phyloP scores from a whole-genome alignment of 2,888 invertebrate species.

The Listrodromus nycthemerus region DNA sequence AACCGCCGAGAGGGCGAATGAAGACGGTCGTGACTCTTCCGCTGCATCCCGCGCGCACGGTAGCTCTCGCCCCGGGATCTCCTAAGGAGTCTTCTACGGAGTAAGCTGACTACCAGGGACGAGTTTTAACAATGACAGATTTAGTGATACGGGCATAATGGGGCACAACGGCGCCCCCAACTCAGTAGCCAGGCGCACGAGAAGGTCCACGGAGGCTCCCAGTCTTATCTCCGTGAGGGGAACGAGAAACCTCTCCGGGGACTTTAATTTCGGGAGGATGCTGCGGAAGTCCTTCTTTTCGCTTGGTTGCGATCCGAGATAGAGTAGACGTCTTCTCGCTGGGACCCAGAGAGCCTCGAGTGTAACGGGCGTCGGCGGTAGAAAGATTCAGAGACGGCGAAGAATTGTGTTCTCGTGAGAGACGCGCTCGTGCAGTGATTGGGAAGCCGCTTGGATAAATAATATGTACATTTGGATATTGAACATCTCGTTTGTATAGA shows the following conservation, averaged over 20 bases:
- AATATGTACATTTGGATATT: slow-evolving; percentile 34
- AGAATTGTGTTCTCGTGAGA: slow-evolving; percentile 48
- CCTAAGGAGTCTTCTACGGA: slow-evolving; percentile 50
- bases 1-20: slow-evolving; percentile 31
- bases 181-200: slow-evolving; percentile 55
- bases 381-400: slow-evolving; percentile 48
- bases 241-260: slow-evolving; percentile 32
- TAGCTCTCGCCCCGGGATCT: slow-evolving; percentile 58
- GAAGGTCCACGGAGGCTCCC: slow-evolving; percentile 33
- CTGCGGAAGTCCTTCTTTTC: slow-evolving; percentile 41
- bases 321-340: slow-evolving; percentile 28
- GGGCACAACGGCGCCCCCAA: slow-evolving; percentile 57
- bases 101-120: slow-evolving; percentile 67
- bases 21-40: slow-evolving; percentile 51
- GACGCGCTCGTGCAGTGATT: slow-evolving; percentile 16
- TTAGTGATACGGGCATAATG: slow-evolving; percentile 72
- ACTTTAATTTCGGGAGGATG: slow-evolving; percentile 53
- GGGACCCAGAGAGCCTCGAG: slow-evolving; percentile 12
- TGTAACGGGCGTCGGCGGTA: slow-evolving; percentile 61
- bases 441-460: slow-evolving; percentile 51
- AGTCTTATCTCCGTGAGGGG: slow-evolving; percentile 42
- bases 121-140: slow-evolving; percentile 74
- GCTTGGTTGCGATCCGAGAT: slow-evolving; percentile 38
- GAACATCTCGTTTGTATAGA: slow-evolving; percentile 65
- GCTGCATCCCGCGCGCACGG: slow-evolving; percentile 57